Evolutionary conservation across 2,113 vertebrate genomes (phyloP).

Genomic region (Pterocles burchelli): DNA sequence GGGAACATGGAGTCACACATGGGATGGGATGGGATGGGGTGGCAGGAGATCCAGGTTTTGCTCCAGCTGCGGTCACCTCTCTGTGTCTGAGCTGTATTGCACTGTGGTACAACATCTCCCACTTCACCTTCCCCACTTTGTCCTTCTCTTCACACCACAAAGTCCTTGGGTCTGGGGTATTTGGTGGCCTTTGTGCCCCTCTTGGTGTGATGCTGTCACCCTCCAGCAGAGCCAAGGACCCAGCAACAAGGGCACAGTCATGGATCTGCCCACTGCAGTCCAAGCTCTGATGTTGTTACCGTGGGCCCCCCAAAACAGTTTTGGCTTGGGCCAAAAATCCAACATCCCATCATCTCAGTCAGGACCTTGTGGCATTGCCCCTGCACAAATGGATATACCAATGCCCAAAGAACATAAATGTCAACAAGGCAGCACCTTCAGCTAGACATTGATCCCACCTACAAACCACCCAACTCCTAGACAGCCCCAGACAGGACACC

Average conservation of each 20-base stretch:
- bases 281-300: neutral
- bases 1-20: neutral
- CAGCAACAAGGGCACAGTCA: neutral
- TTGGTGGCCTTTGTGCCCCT: neutral
- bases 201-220: neutral
- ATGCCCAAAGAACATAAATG: neutral
- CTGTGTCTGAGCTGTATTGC: neutral
- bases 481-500: neutral
- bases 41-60: neutral
- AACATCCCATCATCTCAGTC: neutral
- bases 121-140: neutral
- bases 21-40: neutral
- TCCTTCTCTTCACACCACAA: neutral
- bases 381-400: neutral
- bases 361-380: neutral
- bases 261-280: neutral
- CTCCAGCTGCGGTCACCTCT: neutral
- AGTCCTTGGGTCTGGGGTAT: neutral
- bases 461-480: neutral
- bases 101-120: neutral
- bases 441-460: rapidly evolving
- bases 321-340: neutral
- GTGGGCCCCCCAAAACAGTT: rapidly evolving
- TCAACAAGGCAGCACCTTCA: neutral
- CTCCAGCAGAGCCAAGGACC: neutral